Evolutionary conservation across 2,113 vertebrate species (phyloP), one percentile per base, ranked within the genome.

Genomic region (Barnardius zonarius): DNA sequence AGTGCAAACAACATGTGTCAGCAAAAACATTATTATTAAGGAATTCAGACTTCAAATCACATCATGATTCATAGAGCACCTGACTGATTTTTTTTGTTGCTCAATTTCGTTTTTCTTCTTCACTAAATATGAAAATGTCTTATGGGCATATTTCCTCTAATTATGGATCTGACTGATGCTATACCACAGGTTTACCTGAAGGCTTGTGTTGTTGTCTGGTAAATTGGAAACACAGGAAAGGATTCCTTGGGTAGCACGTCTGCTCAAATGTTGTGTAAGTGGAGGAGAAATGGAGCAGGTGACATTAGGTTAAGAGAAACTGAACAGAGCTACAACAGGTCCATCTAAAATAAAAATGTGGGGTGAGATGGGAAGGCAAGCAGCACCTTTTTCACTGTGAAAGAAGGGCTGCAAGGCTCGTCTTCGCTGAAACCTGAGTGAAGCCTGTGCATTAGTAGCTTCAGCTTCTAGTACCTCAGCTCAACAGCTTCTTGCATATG

Each of bases 1-100:
- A 95, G 91, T 83, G 83, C 75, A 96, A 96, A 77, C 49, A 94
- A 63, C 14, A 9, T 93, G 83, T 95, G 87, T 95, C 94, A 96
- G 90, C 93, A 92, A 90, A 95, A 93, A 4, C 37, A 69, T 91
- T 87, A n/a, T 95, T 88, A 91, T 92, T 93, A 55, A 91, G 46
- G 94, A 97, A 90, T 91, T 93, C 66, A 91, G 63, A 37, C 77
- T 87, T 88, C 63, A 91, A 74, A 94, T 84, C 82, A 62, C 84
- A 77, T 13, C 17, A 46, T 96, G 95, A 96, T 85, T 97, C 96
- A 96, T 19, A 80, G 44, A 90, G 33, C 82, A 97, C 96, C 84
- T 95, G 94, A 91, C 73, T 70, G 31, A 2, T 5, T 43, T 77
- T 46, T 27, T 88, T 78, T 62, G 4, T 13, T 62, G 75, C 52